Percentiles rank a stretch among this genome's conserved stretches.
Conservation (phyloP, 2,888 invertebrate species). For the Hirtodrosophila trivittata region DNA sequence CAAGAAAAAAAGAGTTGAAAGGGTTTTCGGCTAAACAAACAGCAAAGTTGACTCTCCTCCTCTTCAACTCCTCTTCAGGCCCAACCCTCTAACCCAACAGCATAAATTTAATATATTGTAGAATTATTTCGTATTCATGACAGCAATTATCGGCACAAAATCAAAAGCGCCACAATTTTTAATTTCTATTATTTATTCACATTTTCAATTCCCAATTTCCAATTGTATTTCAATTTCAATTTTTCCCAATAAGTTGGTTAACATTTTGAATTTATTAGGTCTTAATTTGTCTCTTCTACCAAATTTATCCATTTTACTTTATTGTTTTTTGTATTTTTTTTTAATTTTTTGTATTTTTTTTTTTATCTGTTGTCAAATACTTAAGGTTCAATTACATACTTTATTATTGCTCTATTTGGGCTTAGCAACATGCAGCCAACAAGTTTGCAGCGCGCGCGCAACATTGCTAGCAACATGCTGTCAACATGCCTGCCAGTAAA, state of each 20-base stretch:
- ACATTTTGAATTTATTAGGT: conserved; percentile 50
- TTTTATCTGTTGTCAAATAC: conserved; percentile 46
- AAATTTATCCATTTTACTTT: conserved; percentile 45
- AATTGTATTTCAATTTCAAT: conserved; percentile 29
- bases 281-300: conserved; percentile 41
- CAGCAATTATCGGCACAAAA: conserved; percentile 75
- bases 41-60: conserved; percentile 24
- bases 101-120: conserved; percentile 27
- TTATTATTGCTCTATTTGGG: conserved; percentile 49
- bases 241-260: conserved; percentile 28
- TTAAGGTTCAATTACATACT: conserved; percentile 50
- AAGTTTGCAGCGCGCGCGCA: conserved; percentile 59
- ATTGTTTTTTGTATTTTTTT: conserved; percentile 15
- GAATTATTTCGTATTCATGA: conserved; percentile 65
- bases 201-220: conserved; percentile 18
- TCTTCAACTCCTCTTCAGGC: conserved; percentile 4
- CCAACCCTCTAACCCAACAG: conserved; percentile 7
- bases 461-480: conserved; percentile 36
- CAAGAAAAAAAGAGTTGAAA: conserved; percentile 43
- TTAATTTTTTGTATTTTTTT: no score
- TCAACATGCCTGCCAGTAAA: conserved; percentile 36
- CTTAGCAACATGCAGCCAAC: conserved; percentile 58
- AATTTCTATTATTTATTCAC: conserved; percentile 34
- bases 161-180: conserved; percentile 49
- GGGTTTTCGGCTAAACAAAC: conserved; percentile 64